Conservation (phyloP, 2,113 vertebrate species). For the Cebus imitator region DNA sequence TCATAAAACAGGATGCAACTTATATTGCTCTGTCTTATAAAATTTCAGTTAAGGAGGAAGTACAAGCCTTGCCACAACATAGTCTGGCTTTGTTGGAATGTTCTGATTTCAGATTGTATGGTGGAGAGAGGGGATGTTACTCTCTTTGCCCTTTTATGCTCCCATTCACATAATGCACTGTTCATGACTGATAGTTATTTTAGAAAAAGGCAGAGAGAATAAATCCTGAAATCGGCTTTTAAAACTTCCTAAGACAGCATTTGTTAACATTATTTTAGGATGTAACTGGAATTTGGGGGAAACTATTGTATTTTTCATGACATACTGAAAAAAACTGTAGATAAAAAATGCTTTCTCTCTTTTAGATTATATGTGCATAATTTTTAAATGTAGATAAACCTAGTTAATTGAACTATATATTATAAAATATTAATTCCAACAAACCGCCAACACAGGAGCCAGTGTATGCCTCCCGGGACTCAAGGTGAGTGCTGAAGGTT, state of each 20-base stretch:
- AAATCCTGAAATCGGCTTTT: not conserved
- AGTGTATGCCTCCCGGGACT: not conserved
- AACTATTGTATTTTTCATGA: not conserved
- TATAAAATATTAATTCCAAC: not conserved
- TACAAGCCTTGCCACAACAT: not conserved
- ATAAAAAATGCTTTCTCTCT: not conserved
- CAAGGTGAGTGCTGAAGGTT: not conserved
- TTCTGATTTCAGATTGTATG: not conserved
- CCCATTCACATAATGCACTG: not conserved
- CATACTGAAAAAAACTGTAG: not conserved
- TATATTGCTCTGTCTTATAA: not conserved
- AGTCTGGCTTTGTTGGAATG: not conserved
- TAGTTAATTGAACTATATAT: not conserved
- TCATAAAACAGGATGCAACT: not conserved
- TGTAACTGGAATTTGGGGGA: not conserved
- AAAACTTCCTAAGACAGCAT: not conserved
- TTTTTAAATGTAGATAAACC: not conserved
- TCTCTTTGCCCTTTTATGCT: not conserved
- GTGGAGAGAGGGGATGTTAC: fast-evolving
- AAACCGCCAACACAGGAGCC: not conserved
- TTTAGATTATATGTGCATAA: not conserved
- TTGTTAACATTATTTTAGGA: not conserved
- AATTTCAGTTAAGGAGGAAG: not conserved
- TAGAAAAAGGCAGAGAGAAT: not conserved
- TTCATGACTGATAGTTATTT: not conserved